Conservation (phyloP, 2,888 invertebrate genomes). For the Marronus borbonicus region DNA sequence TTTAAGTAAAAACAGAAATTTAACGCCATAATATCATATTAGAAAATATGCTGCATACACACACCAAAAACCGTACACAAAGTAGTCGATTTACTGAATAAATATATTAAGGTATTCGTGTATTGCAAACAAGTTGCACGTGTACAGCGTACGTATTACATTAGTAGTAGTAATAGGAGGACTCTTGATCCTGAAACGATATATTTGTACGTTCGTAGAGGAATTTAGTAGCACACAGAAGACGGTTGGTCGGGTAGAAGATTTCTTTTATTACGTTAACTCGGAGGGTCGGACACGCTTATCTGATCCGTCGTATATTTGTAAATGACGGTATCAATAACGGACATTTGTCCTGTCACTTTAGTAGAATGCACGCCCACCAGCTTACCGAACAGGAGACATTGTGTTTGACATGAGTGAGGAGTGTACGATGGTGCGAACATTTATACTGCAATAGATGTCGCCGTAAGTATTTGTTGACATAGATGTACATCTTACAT, state of each 20-base stretch:
- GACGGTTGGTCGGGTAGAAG: not conserved
- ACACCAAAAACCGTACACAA: too few species aligned
- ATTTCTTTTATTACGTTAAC: conserved; percentile 39
- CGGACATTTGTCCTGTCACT: conserved; percentile 64
- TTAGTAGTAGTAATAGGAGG: not conserved
- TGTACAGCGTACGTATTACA: conserved; percentile 10
- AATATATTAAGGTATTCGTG: conserved; percentile 16
- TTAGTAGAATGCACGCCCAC: conserved; percentile 57
- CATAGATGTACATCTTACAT: conserved; percentile 12
- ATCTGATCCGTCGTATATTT: conserved; percentile 65
- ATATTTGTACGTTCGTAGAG: conserved; percentile 5
- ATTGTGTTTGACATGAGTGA: conserved; percentile 53
- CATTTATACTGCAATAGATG: conserved; percentile 29
- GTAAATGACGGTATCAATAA: conserved; percentile 67
- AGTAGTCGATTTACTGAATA: not conserved
- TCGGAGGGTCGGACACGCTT: conserved; percentile 51
- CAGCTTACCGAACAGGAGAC: conserved; percentile 57
- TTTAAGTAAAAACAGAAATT: too few species aligned
- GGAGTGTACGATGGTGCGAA: conserved; percentile 18
- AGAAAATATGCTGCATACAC: too few species aligned
- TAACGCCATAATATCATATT: too few species aligned
- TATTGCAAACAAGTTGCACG: conserved; percentile 25
- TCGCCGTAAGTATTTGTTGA: conserved; percentile 14
- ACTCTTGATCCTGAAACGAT: conserved; percentile 18
- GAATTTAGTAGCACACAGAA: not conserved